These are phyloP conservation scores for Urocolius indicus DNA, from an alignment of 2,113 vertebrate species.

Conservation along the genomic window DNA sequence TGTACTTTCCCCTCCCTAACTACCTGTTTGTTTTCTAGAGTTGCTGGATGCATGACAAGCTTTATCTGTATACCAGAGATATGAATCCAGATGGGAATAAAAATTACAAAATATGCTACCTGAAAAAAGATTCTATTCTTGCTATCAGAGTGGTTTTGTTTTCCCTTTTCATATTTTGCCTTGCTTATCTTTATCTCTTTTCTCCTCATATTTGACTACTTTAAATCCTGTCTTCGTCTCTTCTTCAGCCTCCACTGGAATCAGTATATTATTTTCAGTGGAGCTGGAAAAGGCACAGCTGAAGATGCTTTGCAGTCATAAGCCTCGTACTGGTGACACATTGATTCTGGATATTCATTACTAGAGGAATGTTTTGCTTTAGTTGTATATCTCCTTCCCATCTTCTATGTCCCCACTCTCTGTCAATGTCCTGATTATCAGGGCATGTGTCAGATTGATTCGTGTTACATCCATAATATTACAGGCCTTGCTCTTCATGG, in stretches of 20 bases:
- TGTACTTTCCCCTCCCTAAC: neutral
- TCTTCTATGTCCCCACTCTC: neutral
- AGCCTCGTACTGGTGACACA: no score
- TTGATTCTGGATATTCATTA: neutral
- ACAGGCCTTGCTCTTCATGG: neutral
- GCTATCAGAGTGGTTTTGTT: neutral
- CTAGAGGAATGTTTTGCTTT: neutral
- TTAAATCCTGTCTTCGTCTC: neutral
- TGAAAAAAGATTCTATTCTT: neutral
- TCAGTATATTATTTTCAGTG: neutral
- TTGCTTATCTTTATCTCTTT: neutral
- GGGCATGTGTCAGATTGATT: rapidly evolving
- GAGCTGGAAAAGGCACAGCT: neutral
- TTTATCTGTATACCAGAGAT: neutral
- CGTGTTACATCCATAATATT: neutral
- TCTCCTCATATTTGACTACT: neutral
- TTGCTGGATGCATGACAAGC: neutral
- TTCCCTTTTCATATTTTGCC: neutral
- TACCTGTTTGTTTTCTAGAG: neutral
- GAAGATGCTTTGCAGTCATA: neutral
- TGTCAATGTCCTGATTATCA: neutral
- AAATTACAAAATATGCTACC: neutral
- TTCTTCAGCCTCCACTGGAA: neutral
- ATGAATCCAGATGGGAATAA: neutral
- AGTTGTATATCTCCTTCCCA: neutral